Evolutionary conservation across 2,797 vertebrate genomes (phyloP).

Genomic region (Pteropus rufus): DNA sequence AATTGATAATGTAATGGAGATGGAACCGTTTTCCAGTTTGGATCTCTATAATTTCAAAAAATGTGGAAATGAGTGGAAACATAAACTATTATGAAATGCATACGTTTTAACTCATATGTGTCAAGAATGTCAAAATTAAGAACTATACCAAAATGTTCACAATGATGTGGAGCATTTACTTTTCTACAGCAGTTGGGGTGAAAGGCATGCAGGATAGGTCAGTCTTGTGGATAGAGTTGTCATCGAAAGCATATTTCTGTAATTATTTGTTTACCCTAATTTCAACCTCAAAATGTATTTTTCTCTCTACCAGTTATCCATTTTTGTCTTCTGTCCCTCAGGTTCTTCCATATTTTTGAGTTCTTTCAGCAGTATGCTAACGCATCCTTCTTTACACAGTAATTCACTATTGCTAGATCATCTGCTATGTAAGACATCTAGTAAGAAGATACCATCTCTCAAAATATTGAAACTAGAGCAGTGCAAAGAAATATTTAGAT

Average conservation of each 20-base stretch:
- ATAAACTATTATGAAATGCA: neutral
- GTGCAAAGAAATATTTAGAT: neutral
- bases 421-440: neutral
- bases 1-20: neutral
- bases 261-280: neutral
- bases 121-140: neutral
- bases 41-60: neutral
- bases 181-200: neutral
- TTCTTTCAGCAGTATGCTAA: neutral
- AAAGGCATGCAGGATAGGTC: neutral
- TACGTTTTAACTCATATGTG: neutral
- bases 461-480: neutral
- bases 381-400: neutral
- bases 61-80: neutral
- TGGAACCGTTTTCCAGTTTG: neutral
- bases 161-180: neutral
- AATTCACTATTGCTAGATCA: neutral
- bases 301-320: neutral
- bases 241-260: neutral
- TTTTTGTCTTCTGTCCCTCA: neutral
- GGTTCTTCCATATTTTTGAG: neutral
- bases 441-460: neutral
- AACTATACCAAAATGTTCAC: neutral
- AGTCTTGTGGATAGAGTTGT: neutral
- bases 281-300: neutral